Evolutionary conservation across 2,113 vertebrate species (phyloP).

Genomic region (Cyprinus carpio): DNA sequence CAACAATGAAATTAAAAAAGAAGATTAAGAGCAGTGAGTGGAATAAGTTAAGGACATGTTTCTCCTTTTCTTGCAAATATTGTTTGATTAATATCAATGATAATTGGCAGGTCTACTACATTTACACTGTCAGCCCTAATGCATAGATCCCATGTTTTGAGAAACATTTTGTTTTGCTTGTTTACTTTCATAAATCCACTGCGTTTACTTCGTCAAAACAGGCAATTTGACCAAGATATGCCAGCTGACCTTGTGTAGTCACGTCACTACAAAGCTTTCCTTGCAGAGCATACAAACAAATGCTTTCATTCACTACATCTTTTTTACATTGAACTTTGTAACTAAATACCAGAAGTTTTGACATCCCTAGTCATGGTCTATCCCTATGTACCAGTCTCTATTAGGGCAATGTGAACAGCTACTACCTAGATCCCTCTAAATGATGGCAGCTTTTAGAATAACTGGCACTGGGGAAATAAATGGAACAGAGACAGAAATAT

Average conservation of each 20-base stretch:
- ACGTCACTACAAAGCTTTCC: not conserved
- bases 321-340: not conserved
- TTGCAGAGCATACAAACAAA: too few species aligned
- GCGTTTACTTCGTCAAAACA: not conserved
- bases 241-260: not conserved
- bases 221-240: not conserved
- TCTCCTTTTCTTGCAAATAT: not conserved
- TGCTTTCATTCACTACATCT: not conserved
- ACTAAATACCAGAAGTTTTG: not conserved
- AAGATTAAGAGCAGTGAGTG: too few species aligned
- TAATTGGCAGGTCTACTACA: not conserved
- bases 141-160: not conserved
- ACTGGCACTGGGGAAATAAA: not conserved
- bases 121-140: not conserved
- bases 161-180: not conserved
- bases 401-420: not conserved
- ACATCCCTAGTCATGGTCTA: not conserved
- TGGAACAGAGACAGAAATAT: not conserved
- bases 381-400: not conserved
- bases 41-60: not conserved
- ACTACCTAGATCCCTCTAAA: not conserved
- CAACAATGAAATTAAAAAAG: too few species aligned
- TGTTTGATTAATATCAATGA: not conserved
- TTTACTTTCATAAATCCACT: not conserved
- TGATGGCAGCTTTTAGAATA: not conserved